Percentiles rank a stretch among this genome's conserved stretches.
These are phyloP conservation scores for Novumbra hubbsi DNA, from an alignment of 2,797 vertebrate species.

Conservation along the genomic window DNA sequence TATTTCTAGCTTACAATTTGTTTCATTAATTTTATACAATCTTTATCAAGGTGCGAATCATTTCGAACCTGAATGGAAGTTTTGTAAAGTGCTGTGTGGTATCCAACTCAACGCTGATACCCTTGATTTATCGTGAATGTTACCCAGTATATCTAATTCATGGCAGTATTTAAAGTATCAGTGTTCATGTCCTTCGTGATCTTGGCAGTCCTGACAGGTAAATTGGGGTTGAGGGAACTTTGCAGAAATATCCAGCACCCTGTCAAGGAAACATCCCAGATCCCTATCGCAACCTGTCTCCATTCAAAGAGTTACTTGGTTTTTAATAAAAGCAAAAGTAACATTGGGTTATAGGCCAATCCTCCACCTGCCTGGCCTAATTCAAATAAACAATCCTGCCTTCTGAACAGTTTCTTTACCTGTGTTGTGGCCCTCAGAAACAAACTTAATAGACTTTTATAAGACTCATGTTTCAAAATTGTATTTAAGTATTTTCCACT, in stretches of 20 bases:
- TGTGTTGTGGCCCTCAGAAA: no score
- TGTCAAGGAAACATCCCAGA: neutral
- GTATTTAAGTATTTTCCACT: no score
- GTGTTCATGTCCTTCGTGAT: conserved; percentile 21
- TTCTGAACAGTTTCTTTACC: no score
- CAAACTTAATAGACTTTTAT: no score
- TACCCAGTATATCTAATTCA: conserved; percentile 32
- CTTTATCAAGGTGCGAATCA: no score
- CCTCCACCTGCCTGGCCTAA: no score
- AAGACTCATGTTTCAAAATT: no score
- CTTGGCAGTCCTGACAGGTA: conserved; percentile 24
- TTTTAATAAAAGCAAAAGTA: neutral
- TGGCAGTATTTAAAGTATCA: conserved; percentile 26
- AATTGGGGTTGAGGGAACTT: neutral
- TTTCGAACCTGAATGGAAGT: no score
- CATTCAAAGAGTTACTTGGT: neutral
- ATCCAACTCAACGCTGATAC: neutral
- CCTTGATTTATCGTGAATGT: neutral
- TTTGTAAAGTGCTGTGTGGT: neutral
- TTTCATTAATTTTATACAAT: no score
- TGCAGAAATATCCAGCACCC: conserved; percentile 1
- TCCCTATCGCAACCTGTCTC: neutral
- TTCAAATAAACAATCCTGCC: no score
- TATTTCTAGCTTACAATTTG: no score
- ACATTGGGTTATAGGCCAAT: neutral